Base-by-base conservation (phyloP, 1,140 invertebrate species). In the Zaprionus capensis region DNA sequence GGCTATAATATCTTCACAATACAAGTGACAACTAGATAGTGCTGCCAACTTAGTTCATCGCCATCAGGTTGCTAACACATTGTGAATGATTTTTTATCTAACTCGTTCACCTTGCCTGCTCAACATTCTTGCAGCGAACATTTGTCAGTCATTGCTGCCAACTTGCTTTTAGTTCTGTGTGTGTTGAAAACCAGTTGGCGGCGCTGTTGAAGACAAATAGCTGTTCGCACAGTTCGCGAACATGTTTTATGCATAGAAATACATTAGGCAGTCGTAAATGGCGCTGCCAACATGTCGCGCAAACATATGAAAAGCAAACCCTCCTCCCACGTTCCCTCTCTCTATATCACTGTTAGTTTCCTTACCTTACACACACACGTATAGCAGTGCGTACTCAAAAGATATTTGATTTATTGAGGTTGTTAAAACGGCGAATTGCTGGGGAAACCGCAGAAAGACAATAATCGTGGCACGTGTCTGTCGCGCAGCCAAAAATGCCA, bases 391-490 rank as follows among this genome's bases (percentile, higher is more conserved):
- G 11, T 1, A 28, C 22, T 59, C 31, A 38, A 56, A 44, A 17
- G n/a, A 22, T 56, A 36, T 53, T 58, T 67, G 53, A 67, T 67
- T 67, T 67, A 67, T 67, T 67, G 44, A 57, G 36, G 26, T 49
- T 17, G 51, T 58, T 58, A 67, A 67, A 67, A 55, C 44, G 44
- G 56, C 28, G 55, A 67, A 67, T 46, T 36, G 55, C 38, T 44
- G 51, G 22, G 24, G 14, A 20, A 44, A 66, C 64, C 64, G 34
- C 64, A 66, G 17, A 41, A 56, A 66, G 65, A 67, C 55, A 49
- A 46, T 67, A 67, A 58, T 67, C 65, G 65, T 24, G 34, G 38
- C 65, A 67, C 65, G 65, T 58, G 65, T 58, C 28, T 49, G 64
- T 66, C 51, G 53, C 38, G 12, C 56, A 58, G 38, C 22, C 65